Conservation (phyloP, 2,797 vertebrate genomes). For the Urophycis tenuis region DNA sequence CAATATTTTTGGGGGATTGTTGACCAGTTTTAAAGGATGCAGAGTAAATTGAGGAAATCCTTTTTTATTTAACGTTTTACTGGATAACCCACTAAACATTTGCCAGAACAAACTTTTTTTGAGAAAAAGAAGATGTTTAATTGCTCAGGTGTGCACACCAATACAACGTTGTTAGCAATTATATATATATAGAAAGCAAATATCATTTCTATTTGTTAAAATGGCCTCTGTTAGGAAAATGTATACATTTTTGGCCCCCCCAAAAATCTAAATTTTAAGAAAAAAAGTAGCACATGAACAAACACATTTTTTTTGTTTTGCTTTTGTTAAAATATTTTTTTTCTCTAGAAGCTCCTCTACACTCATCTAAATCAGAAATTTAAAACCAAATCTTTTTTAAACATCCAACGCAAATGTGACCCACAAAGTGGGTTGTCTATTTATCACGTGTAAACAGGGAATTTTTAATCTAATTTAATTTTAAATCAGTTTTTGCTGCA, state of each 20-base stretch:
- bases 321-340: neutral
- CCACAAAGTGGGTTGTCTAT: neutral
- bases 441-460: neutral
- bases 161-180: neutral
- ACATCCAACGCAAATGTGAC: neutral
- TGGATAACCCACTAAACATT: neutral
- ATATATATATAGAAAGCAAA: neutral
- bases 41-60: neutral
- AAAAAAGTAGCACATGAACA: neutral
- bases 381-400: neutral
- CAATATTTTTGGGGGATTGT: neutral
- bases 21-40: neutral
- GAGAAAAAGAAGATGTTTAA: neutral
- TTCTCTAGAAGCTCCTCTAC: neutral
- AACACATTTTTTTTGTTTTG: neutral
- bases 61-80: neutral
- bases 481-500: neutral
- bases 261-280: constrained; percentile 1
- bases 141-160: neutral
- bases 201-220: constrained; percentile 1
- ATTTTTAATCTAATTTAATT: neutral
- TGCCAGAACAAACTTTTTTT: neutral
- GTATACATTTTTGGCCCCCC: neutral
- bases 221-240: neutral
- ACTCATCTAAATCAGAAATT: neutral